These are phyloP conservation scores for Ostrea edulis DNA, from an alignment of 1,140 invertebrate species.

Conservation along the genomic window DNA sequence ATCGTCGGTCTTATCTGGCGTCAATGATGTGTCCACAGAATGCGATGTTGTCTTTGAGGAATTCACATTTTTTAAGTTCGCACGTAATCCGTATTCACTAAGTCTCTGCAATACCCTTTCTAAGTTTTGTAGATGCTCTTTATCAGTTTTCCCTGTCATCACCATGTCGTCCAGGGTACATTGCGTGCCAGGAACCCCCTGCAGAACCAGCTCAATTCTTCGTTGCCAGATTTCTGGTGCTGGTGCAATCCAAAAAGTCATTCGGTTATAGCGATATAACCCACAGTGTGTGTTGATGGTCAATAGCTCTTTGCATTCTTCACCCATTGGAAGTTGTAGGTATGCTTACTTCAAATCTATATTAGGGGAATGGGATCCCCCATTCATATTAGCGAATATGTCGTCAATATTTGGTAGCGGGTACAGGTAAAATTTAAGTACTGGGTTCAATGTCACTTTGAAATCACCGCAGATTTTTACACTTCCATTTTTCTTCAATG, in stretches of 20 bases:
- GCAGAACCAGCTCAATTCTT: constrained; percentile 78
- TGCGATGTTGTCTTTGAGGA: constrained; percentile 53
- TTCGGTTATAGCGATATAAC: constrained; percentile 78
- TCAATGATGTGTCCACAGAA: constrained; percentile 55
- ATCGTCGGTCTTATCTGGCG: constrained; percentile 50
- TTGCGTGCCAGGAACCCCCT: constrained; percentile 59
- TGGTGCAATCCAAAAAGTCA: constrained; percentile 81
- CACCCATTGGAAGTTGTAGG: constrained; percentile 56
- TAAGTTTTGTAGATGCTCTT: too few species aligned
- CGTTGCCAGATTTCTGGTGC: constrained; percentile 81
- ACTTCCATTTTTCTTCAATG: constrained; percentile 57
- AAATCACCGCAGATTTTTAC: constrained; percentile 66
- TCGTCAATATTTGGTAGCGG: constrained; percentile 61
- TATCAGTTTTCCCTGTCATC: too few species aligned
- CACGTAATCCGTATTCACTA: too few species aligned
- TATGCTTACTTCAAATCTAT: too few species aligned
- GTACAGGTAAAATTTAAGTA: constrained; percentile 59
- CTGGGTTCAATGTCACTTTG: constrained; percentile 63
- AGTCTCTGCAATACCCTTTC: too few species aligned
- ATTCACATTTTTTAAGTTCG: too few species aligned
- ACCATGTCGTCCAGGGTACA: too few species aligned
- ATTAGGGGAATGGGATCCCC: constrained; percentile 59
- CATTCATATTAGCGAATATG: constrained; percentile 59
- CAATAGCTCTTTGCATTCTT: constrained; percentile 49
- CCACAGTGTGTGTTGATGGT: constrained; percentile 79